Evolutionary conservation across 2,888 invertebrate species (phyloP).

Genomic region (Chelonus formosanus): DNA sequence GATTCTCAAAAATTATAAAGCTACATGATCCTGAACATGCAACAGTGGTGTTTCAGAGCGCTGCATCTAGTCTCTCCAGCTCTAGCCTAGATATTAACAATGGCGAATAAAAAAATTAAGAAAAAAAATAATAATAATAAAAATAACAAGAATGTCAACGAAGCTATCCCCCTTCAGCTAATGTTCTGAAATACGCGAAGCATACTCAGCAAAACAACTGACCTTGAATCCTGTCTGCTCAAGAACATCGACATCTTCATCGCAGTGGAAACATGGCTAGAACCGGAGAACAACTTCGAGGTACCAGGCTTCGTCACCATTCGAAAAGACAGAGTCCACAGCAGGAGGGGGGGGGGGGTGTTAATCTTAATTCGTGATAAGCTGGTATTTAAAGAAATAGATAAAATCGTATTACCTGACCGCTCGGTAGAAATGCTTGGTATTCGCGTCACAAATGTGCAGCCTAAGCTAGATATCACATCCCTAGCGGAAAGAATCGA

Average conservation of each 20-base stretch:
- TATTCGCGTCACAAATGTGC: constrained; percentile 15
- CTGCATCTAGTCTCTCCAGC: constrained; percentile 5
- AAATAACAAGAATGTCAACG: too few species aligned
- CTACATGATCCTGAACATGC: too few species aligned
- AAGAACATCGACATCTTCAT: constrained; percentile 10
- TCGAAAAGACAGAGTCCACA: constrained; percentile 19
- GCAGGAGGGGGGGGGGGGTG: constrained; percentile 17
- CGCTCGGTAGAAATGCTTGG: constrained; percentile 23
- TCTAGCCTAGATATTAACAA: too few species aligned
- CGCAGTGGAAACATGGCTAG: constrained; percentile 24
- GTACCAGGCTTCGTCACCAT: constrained; percentile 18
- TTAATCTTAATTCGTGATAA: constrained; percentile 15
- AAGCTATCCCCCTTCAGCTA: too few species aligned
- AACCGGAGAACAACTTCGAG: neutral
- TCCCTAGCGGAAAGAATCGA: too few species aligned
- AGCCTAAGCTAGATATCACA: constrained; percentile 18
- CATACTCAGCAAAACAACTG: too few species aligned
- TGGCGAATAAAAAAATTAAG: too few species aligned
- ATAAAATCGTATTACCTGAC: constrained; percentile 12
- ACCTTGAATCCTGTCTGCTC: neutral
- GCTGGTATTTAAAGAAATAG: neutral
- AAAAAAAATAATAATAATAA: too few species aligned
- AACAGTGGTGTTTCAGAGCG: too few species aligned
- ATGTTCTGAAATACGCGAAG: too few species aligned
- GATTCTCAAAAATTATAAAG: neutral